Percentiles rank a stretch among this genome's conserved stretches.
phyloP scores from a whole-genome alignment of 1,140 invertebrate species.

The Ceratitis capitata region DNA sequence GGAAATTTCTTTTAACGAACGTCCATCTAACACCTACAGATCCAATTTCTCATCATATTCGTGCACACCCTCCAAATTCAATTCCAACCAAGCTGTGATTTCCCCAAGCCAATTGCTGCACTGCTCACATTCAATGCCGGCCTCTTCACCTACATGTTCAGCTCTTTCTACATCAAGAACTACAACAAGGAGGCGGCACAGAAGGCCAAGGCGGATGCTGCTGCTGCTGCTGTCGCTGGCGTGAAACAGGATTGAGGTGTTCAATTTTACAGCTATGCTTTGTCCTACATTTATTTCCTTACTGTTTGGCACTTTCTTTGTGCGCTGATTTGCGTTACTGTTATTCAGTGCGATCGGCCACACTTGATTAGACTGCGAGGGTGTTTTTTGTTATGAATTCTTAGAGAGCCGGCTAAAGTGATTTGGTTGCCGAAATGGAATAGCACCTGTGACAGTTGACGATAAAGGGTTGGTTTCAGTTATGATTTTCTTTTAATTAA shows the following conservation, averaged over 20 bases:
- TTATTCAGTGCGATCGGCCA: neutral
- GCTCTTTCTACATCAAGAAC: slow-evolving; percentile 81
- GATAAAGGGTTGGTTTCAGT: neutral
- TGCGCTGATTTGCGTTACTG: neutral
- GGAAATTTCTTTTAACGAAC: neutral
- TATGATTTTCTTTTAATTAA: neutral
- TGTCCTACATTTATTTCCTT: neutral
- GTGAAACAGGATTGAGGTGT: neutral
- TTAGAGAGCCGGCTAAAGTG: neutral
- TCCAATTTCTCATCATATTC: slow-evolving; percentile 84
- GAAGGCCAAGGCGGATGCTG: slow-evolving; percentile 18
- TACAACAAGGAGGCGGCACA: slow-evolving; percentile 70
- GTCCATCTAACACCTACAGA: slow-evolving; percentile 64
- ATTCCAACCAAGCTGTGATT: slow-evolving; percentile 73
- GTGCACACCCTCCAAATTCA: slow-evolving; percentile 73
- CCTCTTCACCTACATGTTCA: slow-evolving; percentile 86
- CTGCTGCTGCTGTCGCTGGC: neutral
- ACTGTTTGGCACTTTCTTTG: neutral
- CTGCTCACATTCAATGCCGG: slow-evolving; percentile 78
- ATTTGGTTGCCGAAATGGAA: neutral
- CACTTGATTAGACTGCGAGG: too few relatives aligned
- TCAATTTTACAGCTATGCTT: neutral
- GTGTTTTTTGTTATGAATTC: neutral
- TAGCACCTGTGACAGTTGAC: neutral
- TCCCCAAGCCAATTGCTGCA: slow-evolving; percentile 74